These are phyloP conservation scores for Mus spicilegus DNA, from an alignment of 2,113 vertebrate species.

Conservation along the genomic window DNA sequence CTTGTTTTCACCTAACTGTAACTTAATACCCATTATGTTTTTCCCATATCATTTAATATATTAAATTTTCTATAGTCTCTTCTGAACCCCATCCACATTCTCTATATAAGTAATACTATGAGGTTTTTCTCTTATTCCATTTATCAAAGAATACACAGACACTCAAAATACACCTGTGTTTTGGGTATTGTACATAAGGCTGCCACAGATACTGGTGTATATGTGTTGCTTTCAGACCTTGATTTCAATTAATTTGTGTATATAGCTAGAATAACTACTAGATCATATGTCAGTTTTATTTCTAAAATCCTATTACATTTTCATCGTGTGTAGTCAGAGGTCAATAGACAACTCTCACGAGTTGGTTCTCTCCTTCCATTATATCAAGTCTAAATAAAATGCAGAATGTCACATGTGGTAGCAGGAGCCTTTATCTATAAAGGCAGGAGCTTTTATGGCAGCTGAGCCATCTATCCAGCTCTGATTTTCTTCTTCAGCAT, in stretches of 20 bases:
- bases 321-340: neutral
- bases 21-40: neutral
- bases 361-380: neutral
- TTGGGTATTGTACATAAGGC: neutral
- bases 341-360: neutral
- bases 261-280: neutral
- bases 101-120: neutral
- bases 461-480: neutral
- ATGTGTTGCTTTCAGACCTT: neutral
- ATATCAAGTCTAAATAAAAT: neutral
- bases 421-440: neutral
- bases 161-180: neutral
- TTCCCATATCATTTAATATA: neutral
- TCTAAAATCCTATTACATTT: neutral
- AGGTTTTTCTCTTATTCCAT: neutral
- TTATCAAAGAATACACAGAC: neutral
- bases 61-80: neutral
- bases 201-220: too few species aligned
- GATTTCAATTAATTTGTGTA: neutral
- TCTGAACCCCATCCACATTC: neutral
- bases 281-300: neutral
- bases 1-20: neutral
- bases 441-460: neutral
- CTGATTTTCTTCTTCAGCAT: neutral
- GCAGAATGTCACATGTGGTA: neutral